Evolutionary conservation across 2,888 invertebrate genomes (phyloP).

Genomic region (Eupithecia exiguata): DNA sequence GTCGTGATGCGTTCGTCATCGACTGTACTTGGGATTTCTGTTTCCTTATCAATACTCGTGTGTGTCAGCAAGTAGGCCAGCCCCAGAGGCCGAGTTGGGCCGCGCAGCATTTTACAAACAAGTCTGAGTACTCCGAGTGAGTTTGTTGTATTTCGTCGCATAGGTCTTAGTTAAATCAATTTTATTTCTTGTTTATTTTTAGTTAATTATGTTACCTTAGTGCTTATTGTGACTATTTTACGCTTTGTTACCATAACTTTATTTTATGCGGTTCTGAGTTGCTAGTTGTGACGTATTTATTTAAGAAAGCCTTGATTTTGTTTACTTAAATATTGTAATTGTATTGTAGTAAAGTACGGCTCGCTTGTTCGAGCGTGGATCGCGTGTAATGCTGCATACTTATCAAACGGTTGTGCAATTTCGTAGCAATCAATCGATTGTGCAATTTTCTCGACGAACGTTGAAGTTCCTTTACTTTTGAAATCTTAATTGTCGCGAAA

Average conservation of each 20-base stretch:
- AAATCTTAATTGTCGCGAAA: slow-evolving; percentile 81
- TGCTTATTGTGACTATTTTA: slow-evolving; percentile 71
- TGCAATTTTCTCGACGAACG: slow-evolving; percentile 64
- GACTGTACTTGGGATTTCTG: slow-evolving; percentile 51
- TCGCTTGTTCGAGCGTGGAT: slow-evolving; percentile 45
- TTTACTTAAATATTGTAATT: slow-evolving; percentile 39
- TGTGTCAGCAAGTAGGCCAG: slow-evolving; percentile 56
- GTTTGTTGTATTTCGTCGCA: slow-evolving; percentile 63
- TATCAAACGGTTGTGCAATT: slow-evolving; percentile 61
- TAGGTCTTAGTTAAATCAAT: slow-evolving; percentile 61
- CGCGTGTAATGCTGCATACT: slow-evolving; percentile 56
- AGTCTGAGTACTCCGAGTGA: slow-evolving; percentile 66
- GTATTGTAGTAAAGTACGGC: slow-evolving; percentile 21
- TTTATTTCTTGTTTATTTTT: slow-evolving; percentile 58
- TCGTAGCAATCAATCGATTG: slow-evolving; percentile 60
- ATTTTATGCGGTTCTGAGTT: slow-evolving; percentile 46
- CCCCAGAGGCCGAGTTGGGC: slow-evolving; percentile 52
- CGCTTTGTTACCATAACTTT: slow-evolving; percentile 74
- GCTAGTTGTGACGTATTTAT: slow-evolving; percentile 37
- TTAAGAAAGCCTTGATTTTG: slow-evolving; percentile 31
- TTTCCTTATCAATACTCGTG: slow-evolving; percentile 61
- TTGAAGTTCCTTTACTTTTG: slow-evolving; percentile 69
- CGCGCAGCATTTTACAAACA: slow-evolving; percentile 69
- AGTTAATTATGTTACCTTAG: slow-evolving; percentile 61
- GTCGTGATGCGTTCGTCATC: slow-evolving; percentile 53